A percentile compares a stretch with the other conserved stretches of the same genome.
Evolutionary conservation across 2,888 invertebrate species (phyloP).

Genomic region (Melinopterus prodromus): DNA sequence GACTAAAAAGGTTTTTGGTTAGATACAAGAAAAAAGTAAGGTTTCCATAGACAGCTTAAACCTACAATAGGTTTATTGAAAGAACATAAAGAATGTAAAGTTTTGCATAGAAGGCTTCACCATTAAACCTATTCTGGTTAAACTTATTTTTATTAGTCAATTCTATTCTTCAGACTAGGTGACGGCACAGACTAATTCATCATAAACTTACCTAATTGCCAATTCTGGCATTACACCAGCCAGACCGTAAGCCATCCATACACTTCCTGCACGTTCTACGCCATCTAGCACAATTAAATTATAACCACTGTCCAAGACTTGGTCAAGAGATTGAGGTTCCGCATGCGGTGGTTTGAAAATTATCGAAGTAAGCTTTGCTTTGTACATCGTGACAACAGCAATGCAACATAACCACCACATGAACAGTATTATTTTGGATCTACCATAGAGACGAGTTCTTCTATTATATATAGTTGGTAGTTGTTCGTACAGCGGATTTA

Average conservation of each 20-base stretch:
- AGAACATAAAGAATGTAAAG: no score
- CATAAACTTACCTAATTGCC: neutral
- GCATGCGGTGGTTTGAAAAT: constrained; percentile 41
- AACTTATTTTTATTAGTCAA: no score
- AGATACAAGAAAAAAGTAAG: no score
- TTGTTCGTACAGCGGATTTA: neutral
- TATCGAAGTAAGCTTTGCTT: constrained; percentile 44
- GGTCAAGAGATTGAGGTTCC: constrained; percentile 41
- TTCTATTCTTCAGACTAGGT: no score
- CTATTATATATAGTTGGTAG: neutral
- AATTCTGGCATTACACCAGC: constrained; percentile 22
- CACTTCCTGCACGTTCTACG: neutral
- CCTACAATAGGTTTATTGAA: no score
- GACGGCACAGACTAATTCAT: neutral
- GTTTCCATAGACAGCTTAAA: no score
- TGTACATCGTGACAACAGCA: constrained; percentile 43
- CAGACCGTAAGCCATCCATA: constrained; percentile 32
- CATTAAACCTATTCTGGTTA: no score
- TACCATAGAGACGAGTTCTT: neutral
- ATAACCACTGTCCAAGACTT: constrained; percentile 42
- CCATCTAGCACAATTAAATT: neutral
- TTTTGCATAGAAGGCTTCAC: no score
- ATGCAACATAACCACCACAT: constrained; percentile 40
- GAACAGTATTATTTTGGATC: constrained; percentile 33
- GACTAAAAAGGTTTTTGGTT: no score